These are phyloP conservation scores for Salvator merianae DNA, from an alignment of 2,113 vertebrate species.

Conservation along the genomic window DNA sequence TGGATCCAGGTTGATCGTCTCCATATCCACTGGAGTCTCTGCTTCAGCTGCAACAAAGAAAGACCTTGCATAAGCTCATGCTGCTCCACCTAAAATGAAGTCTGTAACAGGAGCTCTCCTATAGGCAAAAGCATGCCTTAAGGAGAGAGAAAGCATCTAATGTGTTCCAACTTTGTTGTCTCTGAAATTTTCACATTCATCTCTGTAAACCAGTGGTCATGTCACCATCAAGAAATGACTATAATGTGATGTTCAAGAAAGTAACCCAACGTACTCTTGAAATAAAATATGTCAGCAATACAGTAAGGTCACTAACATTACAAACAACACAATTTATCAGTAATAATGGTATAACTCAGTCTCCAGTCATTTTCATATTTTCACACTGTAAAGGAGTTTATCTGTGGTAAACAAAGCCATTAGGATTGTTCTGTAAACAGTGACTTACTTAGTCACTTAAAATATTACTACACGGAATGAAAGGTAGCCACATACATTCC, in stretches of 20 bases:
- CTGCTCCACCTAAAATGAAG: not conserved
- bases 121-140: not conserved
- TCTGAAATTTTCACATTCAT: not conserved
- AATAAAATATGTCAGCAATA: not conserved
- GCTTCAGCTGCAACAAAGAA: constrained; percentile 78
- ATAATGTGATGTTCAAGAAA: not conserved
- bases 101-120: not conserved
- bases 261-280: not conserved
- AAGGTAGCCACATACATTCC: not conserved
- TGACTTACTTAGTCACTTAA: not conserved
- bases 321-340: not conserved
- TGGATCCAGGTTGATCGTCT: constrained; percentile 91
- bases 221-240: not conserved
- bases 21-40: constrained; percentile 95
- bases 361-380: not conserved
- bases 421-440: not conserved
- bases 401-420: not conserved
- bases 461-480: not conserved
- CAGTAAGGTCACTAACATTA: not conserved
- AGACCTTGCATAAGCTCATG: not conserved
- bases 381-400: not conserved
- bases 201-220: rapidly evolving
- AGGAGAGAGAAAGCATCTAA: rapidly evolving
- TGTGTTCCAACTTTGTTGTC: constrained; percentile 50
- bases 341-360: not conserved